Base-by-base conservation (phyloP, 2,797 vertebrate species). In the Pogonophryne albipinna region DNA sequence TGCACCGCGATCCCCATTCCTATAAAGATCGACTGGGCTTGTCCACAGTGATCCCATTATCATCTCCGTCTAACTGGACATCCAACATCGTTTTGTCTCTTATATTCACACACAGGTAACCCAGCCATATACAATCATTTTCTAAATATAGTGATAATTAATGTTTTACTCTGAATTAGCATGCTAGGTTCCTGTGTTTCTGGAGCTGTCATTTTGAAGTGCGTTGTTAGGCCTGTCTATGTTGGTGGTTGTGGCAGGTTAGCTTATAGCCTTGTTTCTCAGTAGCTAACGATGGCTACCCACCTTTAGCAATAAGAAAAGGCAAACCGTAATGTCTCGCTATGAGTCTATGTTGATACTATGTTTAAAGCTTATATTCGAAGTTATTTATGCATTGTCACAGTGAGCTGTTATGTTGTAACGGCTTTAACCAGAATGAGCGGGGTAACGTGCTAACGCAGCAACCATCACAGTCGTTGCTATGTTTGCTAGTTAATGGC, bases 211-310 rank as follows among this genome's bases (percentile, higher is more conserved):
- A 69, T 10, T 61, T 70, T 66, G 67, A 89, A 88, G 71, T 93
- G 90, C 91, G 90, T 90, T 80, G 85, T 87, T 79, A 63, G 93
- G 93, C 92, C 93, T 92, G 90, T 38, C 45, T 91, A 66, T 85
- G 80, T 91, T 89, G 87, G 89, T 87, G 90, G 84, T 77, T 83
- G 73, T 80, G 77, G 69, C 80, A 67, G 72, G 89, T 88, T 92
- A 90, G 87, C 89, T 70, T 15, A 2, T 74, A 87, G 80, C 77
- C 65, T 61, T 63, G 52, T 75, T 76, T 66, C 57, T 17, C 45
- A 60, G 47, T 58, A 74, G 86, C 86, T 89, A 87, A 71, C 68
- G 65, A 65, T 59, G 53, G 67, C 70, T 59, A 50, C 12, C 14
- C 51, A 42, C 45, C 16, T 47, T 27, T 38, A 38, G 34, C 34